Evolutionary conservation across 1,140 invertebrate species (phyloP).

Genomic region (Drosophila triauraria): DNA sequence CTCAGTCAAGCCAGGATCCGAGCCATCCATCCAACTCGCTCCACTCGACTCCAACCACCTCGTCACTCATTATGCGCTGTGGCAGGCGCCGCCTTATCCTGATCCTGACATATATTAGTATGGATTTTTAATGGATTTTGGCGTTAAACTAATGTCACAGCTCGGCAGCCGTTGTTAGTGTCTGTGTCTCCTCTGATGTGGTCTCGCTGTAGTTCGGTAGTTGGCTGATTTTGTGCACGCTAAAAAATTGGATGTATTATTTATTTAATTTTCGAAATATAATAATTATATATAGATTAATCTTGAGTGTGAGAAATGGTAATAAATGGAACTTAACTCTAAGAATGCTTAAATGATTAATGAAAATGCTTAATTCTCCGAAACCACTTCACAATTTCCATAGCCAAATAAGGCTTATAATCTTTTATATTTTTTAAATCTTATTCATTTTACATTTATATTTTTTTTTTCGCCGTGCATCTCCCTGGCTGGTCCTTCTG

Average conservation of each 20-base stretch:
- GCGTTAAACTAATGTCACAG: conserved; percentile 79
- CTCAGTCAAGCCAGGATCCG: conserved; percentile 23
- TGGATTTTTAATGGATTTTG: conserved; percentile 84
- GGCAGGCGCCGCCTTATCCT: conserved; percentile 67
- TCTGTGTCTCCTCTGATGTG: conserved; percentile 51
- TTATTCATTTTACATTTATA: no score
- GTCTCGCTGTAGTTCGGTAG: conserved; percentile 22
- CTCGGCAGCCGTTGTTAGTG: conserved; percentile 22
- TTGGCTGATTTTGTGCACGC: conserved; percentile 16
- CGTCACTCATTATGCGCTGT: conserved; percentile 77
- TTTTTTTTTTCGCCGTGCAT: background rate
- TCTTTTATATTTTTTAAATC: no score
- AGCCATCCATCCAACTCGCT: conserved; percentile 2
- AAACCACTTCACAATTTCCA: no score
- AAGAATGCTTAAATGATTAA: no score
- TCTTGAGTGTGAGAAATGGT: no score
- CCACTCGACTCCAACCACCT: conserved; percentile 17
- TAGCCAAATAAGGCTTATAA: no score
- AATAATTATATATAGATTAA: background rate
- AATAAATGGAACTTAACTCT: no score
- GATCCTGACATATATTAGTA: conserved; percentile 82
- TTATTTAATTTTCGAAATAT: no score
- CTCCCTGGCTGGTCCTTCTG: conserved; percentile 9
- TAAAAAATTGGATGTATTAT: background rate
- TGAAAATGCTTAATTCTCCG: no score